These are phyloP conservation scores for Orientallactaga bullata DNA, from an alignment of 2,113 vertebrate species.

Conservation along the genomic window DNA sequence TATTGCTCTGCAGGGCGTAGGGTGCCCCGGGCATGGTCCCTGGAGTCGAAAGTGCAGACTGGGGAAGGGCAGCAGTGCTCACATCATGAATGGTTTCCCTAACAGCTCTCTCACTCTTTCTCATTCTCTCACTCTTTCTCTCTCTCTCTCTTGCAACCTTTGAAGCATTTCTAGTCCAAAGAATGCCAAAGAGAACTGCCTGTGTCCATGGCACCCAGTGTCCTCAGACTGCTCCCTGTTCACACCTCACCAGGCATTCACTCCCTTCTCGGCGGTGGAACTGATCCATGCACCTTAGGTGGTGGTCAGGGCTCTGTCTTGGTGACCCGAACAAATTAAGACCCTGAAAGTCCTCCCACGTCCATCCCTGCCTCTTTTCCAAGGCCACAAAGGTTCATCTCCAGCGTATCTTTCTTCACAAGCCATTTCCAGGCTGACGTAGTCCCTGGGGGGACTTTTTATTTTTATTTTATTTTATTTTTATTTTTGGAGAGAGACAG, in stretches of 20 bases:
- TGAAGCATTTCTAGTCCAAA: not conserved
- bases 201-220: not conserved
- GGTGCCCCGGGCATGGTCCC: not conserved
- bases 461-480: too few species aligned
- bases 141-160: not conserved
- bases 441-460: not conserved
- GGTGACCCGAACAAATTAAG: not conserved
- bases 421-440: not conserved
- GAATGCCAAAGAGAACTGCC: not conserved
- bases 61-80: not conserved
- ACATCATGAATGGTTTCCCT: not conserved
- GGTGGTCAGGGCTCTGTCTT: not conserved
- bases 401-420: not conserved
- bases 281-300: accelerated
- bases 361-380: not conserved
- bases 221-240: not conserved
- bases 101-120: too few species aligned
- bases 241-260: not conserved
- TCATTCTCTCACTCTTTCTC: too few species aligned
- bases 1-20: not conserved
- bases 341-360: not conserved
- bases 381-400: not conserved
- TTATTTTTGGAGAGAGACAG: too few species aligned
- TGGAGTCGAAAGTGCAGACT: accelerated
- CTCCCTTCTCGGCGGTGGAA: not conserved